A percentile compares a stretch with the other conserved stretches of the same genome.
Evolutionary conservation across 2,888 invertebrate species (phyloP).

Genomic region (Cylindroiulus punctatus): DNA sequence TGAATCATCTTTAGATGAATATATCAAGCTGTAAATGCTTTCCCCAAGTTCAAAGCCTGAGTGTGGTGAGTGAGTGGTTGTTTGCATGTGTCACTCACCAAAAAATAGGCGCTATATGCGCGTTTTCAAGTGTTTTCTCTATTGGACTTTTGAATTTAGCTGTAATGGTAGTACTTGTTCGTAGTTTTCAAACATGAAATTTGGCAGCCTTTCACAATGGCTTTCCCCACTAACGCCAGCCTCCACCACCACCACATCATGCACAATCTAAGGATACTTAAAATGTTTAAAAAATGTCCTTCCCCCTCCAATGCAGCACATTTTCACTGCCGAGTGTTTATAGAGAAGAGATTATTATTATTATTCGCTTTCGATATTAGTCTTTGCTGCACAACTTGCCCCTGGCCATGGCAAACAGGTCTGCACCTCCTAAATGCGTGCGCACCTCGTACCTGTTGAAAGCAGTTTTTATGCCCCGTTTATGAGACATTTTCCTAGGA

Average conservation of each 20-base stretch:
- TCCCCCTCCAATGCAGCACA: conserved; percentile 5
- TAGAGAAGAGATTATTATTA: conserved; percentile 42
- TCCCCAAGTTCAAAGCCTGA: background rate
- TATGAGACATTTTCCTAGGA: conserved; percentile 28
- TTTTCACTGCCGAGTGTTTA: conserved; percentile 39
- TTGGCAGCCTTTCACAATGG: conserved; percentile 1
- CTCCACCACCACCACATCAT: conserved; percentile 3
- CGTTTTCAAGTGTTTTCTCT: conserved; percentile 19
- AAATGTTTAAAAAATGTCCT: conserved; percentile 36
- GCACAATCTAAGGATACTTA: background rate
- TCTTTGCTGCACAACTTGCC: conserved; percentile 22
- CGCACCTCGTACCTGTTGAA: background rate
- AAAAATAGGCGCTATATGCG: conserved; percentile 29
- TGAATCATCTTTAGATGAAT: conserved; percentile 22
- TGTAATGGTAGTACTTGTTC: conserved; percentile 38
- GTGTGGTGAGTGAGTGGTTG: conserved; percentile 23
- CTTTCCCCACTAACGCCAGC: conserved; percentile 18
- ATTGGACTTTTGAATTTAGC: conserved; percentile 38
- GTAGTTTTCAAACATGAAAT: conserved; percentile 38
- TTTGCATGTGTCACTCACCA: conserved; percentile 38
- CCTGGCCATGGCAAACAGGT: background rate
- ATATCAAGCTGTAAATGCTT: conserved; percentile 7
- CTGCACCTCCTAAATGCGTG: background rate
- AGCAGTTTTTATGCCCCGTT: conserved; percentile 9
- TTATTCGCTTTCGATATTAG: conserved; percentile 36